Conservation (phyloP, 2,888 invertebrate genomes). For the Chrysomela aeneicollis region DNA sequence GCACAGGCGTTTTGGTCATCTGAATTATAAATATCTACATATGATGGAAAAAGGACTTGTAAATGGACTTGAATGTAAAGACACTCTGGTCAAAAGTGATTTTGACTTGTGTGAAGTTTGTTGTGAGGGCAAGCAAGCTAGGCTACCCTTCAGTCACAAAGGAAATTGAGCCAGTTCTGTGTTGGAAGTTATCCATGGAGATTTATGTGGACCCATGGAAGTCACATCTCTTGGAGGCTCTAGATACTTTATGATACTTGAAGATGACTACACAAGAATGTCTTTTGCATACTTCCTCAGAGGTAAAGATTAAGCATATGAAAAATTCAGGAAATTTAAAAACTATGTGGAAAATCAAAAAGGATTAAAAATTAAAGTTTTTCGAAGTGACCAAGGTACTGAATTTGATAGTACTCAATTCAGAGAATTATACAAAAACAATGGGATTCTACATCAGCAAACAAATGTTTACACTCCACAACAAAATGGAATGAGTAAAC, state of each 20-base stretch:
- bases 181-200: constrained; percentile 19
- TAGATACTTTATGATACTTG: constrained; percentile 32
- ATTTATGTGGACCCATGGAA: constrained; percentile 38
- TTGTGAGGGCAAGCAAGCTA: constrained; percentile 25
- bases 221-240: constrained; percentile 28
- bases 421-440: constrained; percentile 23
- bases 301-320: constrained; percentile 30
- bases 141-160: constrained; percentile 26
- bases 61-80: constrained; percentile 15
- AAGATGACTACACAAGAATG: constrained; percentile 35
- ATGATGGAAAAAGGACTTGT: constrained; percentile 18
- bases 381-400: constrained; percentile 29
- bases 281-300: constrained; percentile 35
- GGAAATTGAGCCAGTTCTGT: constrained; percentile 9
- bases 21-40: constrained; percentile 27
- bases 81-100: constrained; percentile 13
- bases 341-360: constrained; percentile 24
- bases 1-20: constrained; percentile 33
- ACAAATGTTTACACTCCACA: constrained; percentile 32
- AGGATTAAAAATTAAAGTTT: constrained; percentile 27
- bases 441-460: constrained; percentile 35
- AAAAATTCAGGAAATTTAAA: constrained; percentile 32
- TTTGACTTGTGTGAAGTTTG: constrained; percentile 22
- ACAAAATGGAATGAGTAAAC: constrained; percentile 27
- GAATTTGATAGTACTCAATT: constrained; percentile 32